Evolutionary conservation across 2,113 vertebrate species (phyloP), one percentile per base, ranked within the genome.

Genomic region (Sorex araneus): DNA sequence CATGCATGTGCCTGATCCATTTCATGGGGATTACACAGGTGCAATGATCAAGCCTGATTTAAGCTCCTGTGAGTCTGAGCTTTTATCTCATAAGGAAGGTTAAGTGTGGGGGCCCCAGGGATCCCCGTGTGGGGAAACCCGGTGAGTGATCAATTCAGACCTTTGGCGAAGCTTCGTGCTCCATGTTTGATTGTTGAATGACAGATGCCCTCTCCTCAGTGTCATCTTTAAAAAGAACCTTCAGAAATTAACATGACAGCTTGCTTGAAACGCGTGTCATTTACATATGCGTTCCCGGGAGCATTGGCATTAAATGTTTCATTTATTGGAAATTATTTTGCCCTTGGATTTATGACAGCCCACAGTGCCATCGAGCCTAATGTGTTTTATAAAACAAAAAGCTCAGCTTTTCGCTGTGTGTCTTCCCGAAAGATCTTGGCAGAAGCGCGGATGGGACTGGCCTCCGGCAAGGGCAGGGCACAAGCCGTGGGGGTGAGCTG

Each of bases 251-350:
- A 63, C 64, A 36, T 81, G 84, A 93, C 93, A 94, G 76, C 47
- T 81, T 64, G 43, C 34, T 32, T 87, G 83, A 91, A 90, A 87
- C 90, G 10, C 21, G 0, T 79, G 47, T 90, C 69, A 90, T 94
- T 91, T 89, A 85, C 91, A 94, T 92, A 2, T 63, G 76, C 57
- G 64, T 93, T 89, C 94, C 95, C n/a, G 3, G 57, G 91, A 95
- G 87, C 40, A 43, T 67, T 77, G 84, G 63, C 92, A 94, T 74
- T 91, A 75, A 69, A 63, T 78, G 40, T 89, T 80, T 92, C 84
- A 63, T 73, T 95, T 85, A 67, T 6, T 96, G 89, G 90, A 6
- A 27, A 85, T 95, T 25, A 50, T 64, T 64, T 95, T 76, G 88
- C 36, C n/a, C 57, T 88, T 54, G 66, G 83, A 95, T 82, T 90